Percentiles rank a stretch among this genome's conserved stretches.
Conservation (phyloP, 2,113 vertebrate genomes). For the Rhipidura dahli region DNA sequence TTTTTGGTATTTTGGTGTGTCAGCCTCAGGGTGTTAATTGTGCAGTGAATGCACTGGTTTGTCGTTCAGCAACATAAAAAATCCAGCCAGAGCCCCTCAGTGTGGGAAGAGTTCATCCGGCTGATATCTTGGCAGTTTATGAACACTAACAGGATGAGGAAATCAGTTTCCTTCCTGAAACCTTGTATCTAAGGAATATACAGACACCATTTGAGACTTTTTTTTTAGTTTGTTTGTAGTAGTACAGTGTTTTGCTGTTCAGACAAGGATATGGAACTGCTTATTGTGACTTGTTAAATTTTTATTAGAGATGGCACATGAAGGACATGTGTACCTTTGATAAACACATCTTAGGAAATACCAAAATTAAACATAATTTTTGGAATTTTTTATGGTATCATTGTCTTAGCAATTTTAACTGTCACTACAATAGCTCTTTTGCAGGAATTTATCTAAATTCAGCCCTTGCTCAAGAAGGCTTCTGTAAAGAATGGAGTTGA, state of each 20-base stretch:
- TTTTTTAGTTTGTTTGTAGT: constrained; percentile 17
- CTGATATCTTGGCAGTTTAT: constrained; percentile 44
- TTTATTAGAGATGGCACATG: background rate
- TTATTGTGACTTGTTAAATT: background rate
- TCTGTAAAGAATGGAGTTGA: background rate
- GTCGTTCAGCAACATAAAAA: background rate
- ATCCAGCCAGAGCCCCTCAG: background rate
- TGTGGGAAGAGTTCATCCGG: constrained; percentile 52
- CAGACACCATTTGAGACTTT: constrained; percentile 20
- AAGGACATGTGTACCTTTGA: background rate
- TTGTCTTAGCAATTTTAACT: background rate
- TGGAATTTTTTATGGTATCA: background rate
- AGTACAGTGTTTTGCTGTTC: background rate
- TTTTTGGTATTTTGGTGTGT: background rate
- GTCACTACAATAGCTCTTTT: background rate
- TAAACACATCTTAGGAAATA: background rate
- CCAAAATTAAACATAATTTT: background rate
- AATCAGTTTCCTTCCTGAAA: constrained; percentile 82
- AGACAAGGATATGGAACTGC: background rate
- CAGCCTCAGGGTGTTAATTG: background rate
- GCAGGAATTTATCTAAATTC: background rate
- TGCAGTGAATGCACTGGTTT: background rate
- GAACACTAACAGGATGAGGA: constrained; percentile 72
- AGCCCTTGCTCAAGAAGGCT: background rate
- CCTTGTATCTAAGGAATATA: constrained; percentile 60